Conservation (phyloP, 2,113 vertebrate species). For the Castor canadensis region DNA sequence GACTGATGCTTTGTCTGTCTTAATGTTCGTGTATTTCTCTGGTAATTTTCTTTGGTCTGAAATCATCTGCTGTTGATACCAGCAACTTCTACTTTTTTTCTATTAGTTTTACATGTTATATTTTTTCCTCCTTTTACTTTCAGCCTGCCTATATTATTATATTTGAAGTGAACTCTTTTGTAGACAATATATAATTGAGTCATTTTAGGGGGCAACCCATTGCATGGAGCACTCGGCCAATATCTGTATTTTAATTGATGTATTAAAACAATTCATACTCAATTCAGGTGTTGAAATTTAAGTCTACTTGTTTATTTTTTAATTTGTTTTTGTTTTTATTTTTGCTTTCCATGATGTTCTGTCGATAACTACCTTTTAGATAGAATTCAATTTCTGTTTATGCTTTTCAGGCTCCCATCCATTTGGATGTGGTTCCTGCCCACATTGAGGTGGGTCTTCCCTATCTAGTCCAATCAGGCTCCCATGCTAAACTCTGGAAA, state of each 20-base stretch:
- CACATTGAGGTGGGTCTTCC: too few species aligned
- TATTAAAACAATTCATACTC: not conserved
- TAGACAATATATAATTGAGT: not conserved
- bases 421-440: too few species aligned
- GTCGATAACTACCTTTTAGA: not conserved
- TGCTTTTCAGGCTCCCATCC: too few species aligned
- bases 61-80: not conserved
- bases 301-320: not conserved
- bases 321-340: not conserved
- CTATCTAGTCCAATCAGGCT: too few species aligned
- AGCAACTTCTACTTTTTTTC: not conserved
- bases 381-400: too few species aligned
- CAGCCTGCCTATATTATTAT: too few species aligned
- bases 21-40: not conserved
- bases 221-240: not conserved
- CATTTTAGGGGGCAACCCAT: too few species aligned
- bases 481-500: too few species aligned
- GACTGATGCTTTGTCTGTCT: not conserved
- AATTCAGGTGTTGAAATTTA: not conserved
- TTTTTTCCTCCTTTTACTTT: not conserved
- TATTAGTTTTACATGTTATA: not conserved
- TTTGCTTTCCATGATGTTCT: not conserved
- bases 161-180: not conserved
- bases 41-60: not conserved
- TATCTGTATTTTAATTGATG: not conserved